These are phyloP conservation scores for Tethya wilhelma DNA, from an alignment of 37 sponge, comb jelly and placozoan species.

Conservation along the genomic window DNA sequence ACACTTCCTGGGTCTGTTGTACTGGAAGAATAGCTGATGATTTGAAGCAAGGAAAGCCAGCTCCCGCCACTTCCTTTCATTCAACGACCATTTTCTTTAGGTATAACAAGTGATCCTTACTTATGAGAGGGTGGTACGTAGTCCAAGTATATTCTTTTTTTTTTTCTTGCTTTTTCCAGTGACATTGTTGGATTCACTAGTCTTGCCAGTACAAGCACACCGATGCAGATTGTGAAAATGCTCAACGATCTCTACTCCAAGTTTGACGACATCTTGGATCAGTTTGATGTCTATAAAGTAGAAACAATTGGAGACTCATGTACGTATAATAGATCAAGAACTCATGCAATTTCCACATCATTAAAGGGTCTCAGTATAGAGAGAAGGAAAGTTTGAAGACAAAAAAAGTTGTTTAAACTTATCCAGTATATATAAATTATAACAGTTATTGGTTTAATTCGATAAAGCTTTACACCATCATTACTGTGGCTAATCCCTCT, in stretches of 20 bases:
- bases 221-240: conserved; percentile 83
- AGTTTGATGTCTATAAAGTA: conserved; percentile 92
- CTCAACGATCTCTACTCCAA: conserved; percentile 86
- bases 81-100: conserved; percentile 87
- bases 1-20: background rate
- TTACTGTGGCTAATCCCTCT: too few relatives aligned
- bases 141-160: too few relatives aligned
- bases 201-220: conserved; percentile 77
- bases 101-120: too few relatives aligned
- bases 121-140: too few relatives aligned
- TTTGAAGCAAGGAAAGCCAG: conserved; percentile 80
- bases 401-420: too few relatives aligned
- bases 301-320: conserved; percentile 96
- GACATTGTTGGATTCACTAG: conserved; percentile 92
- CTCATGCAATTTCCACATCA: conserved; percentile 7
- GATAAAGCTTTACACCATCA: too few relatives aligned
- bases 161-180: conserved; percentile 36
- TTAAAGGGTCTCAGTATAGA: background rate
- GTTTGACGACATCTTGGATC: conserved; percentile 88
- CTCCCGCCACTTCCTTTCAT: conserved; percentile 48
- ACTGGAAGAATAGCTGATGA: conserved; percentile 78
- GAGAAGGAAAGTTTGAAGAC: too few relatives aligned
- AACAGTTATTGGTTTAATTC: too few relatives aligned
- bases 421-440: too few relatives aligned
- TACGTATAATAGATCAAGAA: conserved; percentile 36